Percentiles rank a stretch among this genome's conserved stretches.
These are phyloP conservation scores for Liasis olivaceus DNA, from an alignment of 2,797 vertebrate genomes.

Conservation along the genomic window DNA sequence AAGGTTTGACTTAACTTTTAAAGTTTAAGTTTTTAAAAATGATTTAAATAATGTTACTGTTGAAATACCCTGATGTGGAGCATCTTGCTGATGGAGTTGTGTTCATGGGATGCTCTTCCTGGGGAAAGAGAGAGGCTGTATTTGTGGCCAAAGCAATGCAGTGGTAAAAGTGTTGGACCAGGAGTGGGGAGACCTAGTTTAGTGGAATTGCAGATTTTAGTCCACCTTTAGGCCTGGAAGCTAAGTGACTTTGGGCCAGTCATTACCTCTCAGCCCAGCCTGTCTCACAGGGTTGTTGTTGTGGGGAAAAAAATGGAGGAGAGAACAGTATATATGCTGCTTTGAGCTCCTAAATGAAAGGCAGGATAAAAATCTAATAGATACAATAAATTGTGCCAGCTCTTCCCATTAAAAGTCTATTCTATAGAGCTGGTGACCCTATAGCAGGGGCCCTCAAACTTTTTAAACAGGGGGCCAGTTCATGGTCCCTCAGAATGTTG, in stretches of 20 bases:
- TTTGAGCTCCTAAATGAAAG: neutral
- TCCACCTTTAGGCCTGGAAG: neutral
- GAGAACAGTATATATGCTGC: neutral
- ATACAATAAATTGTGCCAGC: neutral
- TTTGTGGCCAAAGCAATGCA: neutral
- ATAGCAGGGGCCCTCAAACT: no score
- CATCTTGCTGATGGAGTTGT: neutral
- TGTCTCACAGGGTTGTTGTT: neutral
- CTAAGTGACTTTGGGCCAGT: neutral
- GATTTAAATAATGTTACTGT: no score
- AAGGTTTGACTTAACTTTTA: constrained; percentile 80
- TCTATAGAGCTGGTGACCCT: neutral
- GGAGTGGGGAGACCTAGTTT: neutral
- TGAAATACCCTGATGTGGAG: neutral
- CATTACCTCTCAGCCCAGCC: neutral
- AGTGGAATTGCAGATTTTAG: neutral
- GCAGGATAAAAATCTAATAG: neutral
- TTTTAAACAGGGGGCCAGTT: no score
- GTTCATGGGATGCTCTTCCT: neutral
- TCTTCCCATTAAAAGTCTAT: neutral
- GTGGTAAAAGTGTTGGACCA: neutral
- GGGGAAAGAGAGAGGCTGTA: neutral
- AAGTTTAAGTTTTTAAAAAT: neutral
- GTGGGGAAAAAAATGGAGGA: neutral
- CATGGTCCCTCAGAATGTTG: no score